A percentile compares a stretch with the other conserved stretches of the same genome.
These are phyloP conservation scores for Popillia japonica DNA, from an alignment of 1,140 invertebrate species.

Conservation along the genomic window DNA sequence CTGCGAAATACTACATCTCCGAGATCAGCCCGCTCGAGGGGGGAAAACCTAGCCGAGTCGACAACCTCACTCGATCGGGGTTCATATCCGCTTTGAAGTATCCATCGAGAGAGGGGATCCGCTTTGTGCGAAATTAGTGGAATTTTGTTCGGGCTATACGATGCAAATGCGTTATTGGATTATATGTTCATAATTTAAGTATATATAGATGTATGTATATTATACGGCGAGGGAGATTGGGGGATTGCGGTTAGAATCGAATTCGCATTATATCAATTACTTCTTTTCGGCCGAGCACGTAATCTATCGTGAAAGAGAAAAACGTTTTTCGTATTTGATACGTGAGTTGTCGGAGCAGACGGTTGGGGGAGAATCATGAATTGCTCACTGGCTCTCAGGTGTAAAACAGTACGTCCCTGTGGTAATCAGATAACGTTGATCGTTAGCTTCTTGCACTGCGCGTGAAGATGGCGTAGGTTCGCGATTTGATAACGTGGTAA, in stretches of 20 bases:
- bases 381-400: not conserved
- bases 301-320: not conserved
- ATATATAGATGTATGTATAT: not conserved
- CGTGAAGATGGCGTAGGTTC: too few relatives aligned
- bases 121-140: slow-evolving; percentile 5
- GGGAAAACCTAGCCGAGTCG: not conserved
- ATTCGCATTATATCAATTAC: not conserved
- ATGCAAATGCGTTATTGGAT: slow-evolving; percentile 6
- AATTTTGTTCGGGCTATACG: not conserved
- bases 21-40: not conserved
- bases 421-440: not conserved
- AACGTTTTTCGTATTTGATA: not conserved
- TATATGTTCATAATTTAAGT: slow-evolving; percentile 15
- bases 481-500: too few relatives aligned
- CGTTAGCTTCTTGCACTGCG: too few relatives aligned
- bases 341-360: not conserved
- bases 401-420: not conserved
- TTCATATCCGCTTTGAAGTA: slow-evolving; percentile 6
- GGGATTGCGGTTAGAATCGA: too few relatives aligned
- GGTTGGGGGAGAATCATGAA: not conserved
- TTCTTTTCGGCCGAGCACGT: slow-evolving; percentile 4
- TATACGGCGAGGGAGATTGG: not conserved
- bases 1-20: not conserved
- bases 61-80: not conserved
- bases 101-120: not conserved